Conservation (phyloP, 2,797 vertebrate species). For the Neosalanx taihuensis region DNA sequence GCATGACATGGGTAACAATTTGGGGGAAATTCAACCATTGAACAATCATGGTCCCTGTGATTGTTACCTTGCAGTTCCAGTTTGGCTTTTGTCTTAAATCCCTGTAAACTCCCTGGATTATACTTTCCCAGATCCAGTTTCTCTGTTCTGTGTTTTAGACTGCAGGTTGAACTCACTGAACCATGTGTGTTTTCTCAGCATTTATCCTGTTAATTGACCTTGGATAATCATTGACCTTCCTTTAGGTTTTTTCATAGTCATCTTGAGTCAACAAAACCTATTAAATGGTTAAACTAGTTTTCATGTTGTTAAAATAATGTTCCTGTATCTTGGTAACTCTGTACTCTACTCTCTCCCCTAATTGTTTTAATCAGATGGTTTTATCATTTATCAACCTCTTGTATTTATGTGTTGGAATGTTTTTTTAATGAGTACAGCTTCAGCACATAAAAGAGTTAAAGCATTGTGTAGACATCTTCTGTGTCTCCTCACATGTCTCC, state of each 20-base stretch:
- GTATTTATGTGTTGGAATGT: no score
- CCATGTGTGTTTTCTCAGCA: slow-evolving; percentile 1
- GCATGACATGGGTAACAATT: neutral
- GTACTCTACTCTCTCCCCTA: no score
- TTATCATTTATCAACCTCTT: neutral
- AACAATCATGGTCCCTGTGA: neutral
- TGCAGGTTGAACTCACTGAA: neutral
- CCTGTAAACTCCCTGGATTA: neutral
- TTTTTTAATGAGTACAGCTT: neutral
- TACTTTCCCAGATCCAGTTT: neutral
- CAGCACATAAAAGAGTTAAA: neutral
- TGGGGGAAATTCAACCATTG: neutral
- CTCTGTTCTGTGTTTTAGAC: neutral
- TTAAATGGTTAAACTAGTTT: neutral
- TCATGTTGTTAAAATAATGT: neutral
- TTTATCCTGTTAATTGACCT: slow-evolving; percentile 2
- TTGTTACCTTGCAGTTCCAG: neutral
- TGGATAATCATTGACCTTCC: slow-evolving; percentile 2
- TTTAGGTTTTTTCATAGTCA: neutral
- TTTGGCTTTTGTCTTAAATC: slow-evolving; percentile 2
- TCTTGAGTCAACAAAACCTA: neutral
- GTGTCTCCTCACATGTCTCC: no score
- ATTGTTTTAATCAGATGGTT: neutral
- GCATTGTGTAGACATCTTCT: neutral
- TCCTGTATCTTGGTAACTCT: no score